Conservation (phyloP, 1,140 invertebrate species). For the Zophobas atratus region DNA sequence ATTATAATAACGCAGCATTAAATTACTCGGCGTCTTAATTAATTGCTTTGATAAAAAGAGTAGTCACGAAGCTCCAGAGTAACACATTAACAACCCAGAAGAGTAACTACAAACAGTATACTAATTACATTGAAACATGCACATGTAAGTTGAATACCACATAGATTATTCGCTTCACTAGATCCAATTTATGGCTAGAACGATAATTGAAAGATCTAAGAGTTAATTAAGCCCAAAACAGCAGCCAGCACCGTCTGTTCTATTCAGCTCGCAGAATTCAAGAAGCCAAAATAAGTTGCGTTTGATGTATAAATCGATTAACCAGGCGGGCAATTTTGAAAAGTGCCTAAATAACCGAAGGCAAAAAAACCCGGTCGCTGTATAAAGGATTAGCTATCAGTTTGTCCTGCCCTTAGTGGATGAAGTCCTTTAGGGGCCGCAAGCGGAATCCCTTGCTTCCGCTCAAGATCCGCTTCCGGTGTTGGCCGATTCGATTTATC, state of each 20-base stretch:
- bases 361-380: conserved; percentile 21
- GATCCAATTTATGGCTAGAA: neutral
- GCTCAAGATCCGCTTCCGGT: conserved; percentile 37
- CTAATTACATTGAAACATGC: conserved; percentile 22
- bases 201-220: neutral
- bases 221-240: conserved; percentile 7
- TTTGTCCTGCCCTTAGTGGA: conserved; percentile 30
- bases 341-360: conserved; percentile 26
- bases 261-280: neutral
- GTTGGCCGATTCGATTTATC: conserved; percentile 35
- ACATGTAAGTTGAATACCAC: neutral
- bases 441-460: conserved; percentile 37
- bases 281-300: neutral
- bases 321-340: conserved; percentile 25
- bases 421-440: conserved; percentile 39
- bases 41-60: conserved; percentile 17
- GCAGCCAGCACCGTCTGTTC: neutral
- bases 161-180: neutral
- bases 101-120: neutral
- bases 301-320: conserved; percentile 3
- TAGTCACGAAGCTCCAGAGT: neutral
- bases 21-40: conserved; percentile 16
- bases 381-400: conserved; percentile 30
- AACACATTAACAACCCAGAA: conserved; percentile 12
- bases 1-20: conserved; percentile 8